Evolutionary conservation across 2,113 vertebrate species (phyloP), one percentile per base, ranked within the genome.

Genomic region (Anoura caudifer): DNA sequence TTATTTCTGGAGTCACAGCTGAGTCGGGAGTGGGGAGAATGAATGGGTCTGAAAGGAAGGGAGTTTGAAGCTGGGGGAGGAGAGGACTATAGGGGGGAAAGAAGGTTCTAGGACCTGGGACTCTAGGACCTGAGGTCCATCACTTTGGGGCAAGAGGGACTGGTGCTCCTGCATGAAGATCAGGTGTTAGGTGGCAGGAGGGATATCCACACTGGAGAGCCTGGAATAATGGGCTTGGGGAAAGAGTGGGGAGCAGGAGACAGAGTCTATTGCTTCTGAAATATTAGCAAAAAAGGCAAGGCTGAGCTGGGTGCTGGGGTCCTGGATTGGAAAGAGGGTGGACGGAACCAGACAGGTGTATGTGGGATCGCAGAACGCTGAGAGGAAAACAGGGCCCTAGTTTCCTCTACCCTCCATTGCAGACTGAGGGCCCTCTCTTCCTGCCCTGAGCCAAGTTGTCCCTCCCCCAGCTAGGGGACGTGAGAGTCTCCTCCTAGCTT

Each of bases 1-100:
- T 90, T 98, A 98, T 98, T 98, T 97, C 88, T 96, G 96, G 96
- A 96, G 41, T 31, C 73, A 76, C 96, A 97, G 97, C 96, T 97
- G 97, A 96, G 80, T 88, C 67, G 38, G n/a, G 80, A n/a, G 65
- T 19, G 36, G 89, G 91, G 38, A 41, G 52, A 43, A 47, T 50
- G 93, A 80, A 7, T 2, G 38, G 61, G 41, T 7, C 70, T 50
- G 9, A 4, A 5, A 14, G 43, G 41, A 54, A 47, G 61, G 43
- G 22, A 54, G 59, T 20, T 16, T 2, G 43, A 28, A 79, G 28
- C 43, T 31, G n/a, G 56, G 31, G 36, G 63, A 52, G 50, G 70
- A 70, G 47, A 61, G 54, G 41, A 17, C 89, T 12, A 6, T 28
- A n/a, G 22, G 1, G 69, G 69, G 67, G 41, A 9, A 33, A 47